Base-by-base conservation (phyloP, 2,113 vertebrate species). In the Dasyprocta punctata region DNA sequence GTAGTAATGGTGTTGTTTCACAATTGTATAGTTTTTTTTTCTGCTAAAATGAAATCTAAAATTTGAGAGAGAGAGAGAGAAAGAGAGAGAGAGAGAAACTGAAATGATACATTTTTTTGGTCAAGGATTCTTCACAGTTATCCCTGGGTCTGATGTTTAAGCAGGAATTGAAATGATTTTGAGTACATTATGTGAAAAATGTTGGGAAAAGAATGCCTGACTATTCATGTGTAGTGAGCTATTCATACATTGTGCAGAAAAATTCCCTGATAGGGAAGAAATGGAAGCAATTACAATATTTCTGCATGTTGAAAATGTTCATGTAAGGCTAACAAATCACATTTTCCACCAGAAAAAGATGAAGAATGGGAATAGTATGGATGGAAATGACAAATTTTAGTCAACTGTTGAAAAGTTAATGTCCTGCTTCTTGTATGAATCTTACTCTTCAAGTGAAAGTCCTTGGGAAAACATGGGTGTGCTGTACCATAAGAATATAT, bases 401-500 rank as follows among this genome's bases (percentile, higher is more conserved):
- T 88, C 41, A 86, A 41, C 22, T 89, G 65, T 92, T 93, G 94
- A 91, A 90, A 93, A 94, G 78, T 86, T 94, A 41, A 95, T 63
- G 24, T 87, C 92, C 69, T 95, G 88, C 63, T 90, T 90, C 80
- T 94, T 84, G n/a, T 83, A 60, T 90, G 36, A 85, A 73, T 94
- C n/a, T 94, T 49, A 87, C 38, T 96, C 24, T 90, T 88, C 81
- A 85, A 88, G 54, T 67, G 52, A 94, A 95, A 91, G 67, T 12
- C 26, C 95, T 96, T 61, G 63, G 85, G 52, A 28, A 92, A 92
- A 92, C 6, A 54, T 33, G 82, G 41, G 73, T 89, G 36, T 84
- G 7, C 10, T 93, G 5, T 58, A 88, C 49, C 52, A 17, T 87
- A 86, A 88, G 52, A 94, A 96, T 47, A 75, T 81, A 71, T 56